phyloP scores from a whole-genome alignment of 2,888 invertebrate species.

The Netelia melanura region DNA sequence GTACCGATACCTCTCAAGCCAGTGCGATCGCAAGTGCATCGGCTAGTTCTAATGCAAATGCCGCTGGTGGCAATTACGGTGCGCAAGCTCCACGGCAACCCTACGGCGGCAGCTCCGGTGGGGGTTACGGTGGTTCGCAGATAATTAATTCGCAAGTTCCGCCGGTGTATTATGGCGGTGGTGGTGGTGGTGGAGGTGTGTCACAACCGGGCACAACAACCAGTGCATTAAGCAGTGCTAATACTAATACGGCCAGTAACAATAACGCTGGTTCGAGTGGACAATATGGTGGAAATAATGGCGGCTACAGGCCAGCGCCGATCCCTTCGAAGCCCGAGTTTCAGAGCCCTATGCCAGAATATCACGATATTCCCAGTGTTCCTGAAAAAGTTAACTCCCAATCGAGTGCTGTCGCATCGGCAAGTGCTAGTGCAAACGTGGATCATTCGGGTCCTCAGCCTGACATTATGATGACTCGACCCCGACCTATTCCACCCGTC shows the following conservation, averaged over 20 bases:
- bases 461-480: background rate
- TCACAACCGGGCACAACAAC: conserved; percentile 44
- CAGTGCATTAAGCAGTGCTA: conserved; percentile 36
- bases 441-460: conserved; percentile 44
- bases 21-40: conserved; percentile 54
- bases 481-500: conserved; percentile 5
- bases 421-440: conserved; percentile 33
- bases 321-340: background rate
- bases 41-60: conserved; percentile 45
- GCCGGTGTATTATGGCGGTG: background rate
- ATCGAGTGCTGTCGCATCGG: conserved; percentile 50
- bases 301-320: background rate
- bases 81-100: background rate
- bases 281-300: conserved; percentile 8
- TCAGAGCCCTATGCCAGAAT: background rate
- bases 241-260: conserved; percentile 5
- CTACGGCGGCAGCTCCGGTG: background rate
- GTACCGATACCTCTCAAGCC: conserved; percentile 31
- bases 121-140: background rate
- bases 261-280: conserved; percentile 36
- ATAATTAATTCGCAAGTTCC: background rate
- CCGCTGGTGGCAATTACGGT: conserved; percentile 14
- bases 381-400: conserved; percentile 33
- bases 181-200: background rate
- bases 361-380: background rate